These are phyloP conservation scores for Amphipoea lucens DNA, from an alignment of 2,888 invertebrate species.

Conservation along the genomic window DNA sequence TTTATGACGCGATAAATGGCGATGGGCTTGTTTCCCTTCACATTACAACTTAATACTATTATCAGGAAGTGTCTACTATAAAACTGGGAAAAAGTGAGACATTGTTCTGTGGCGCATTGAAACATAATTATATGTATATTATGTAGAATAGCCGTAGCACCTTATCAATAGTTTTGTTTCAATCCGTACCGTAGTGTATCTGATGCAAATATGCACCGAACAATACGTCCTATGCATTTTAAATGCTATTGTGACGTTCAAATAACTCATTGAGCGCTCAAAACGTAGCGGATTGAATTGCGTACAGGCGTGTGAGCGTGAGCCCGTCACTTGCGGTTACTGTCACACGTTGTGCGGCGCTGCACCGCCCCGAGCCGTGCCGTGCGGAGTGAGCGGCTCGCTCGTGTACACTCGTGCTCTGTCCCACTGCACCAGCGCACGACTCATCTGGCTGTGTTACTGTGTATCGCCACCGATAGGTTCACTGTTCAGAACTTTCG, in stretches of 20 bases:
- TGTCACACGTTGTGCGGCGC: neutral
- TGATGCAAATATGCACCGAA: conserved; percentile 4
- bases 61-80: neutral
- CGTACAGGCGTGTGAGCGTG: conserved; percentile 14
- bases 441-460: conserved; percentile 2
- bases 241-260: conserved; percentile 19
- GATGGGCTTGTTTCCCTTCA: conserved; percentile 16
- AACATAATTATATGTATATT: neutral
- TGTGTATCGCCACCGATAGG: conserved; percentile 36
- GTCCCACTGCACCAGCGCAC: neutral
- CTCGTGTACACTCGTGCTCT: neutral
- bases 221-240: conserved; percentile 6
- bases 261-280: conserved; percentile 18
- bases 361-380: neutral
- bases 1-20: conserved; percentile 28
- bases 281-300: conserved; percentile 14
- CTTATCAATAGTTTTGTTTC: neutral
- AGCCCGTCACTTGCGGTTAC: conserved; percentile 8
- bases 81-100: neutral
- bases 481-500: conserved; percentile 50
- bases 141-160: neutral
- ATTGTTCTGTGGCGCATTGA: neutral
- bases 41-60: conserved; percentile 31
- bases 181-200: neutral
- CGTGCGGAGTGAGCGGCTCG: neutral